A percentile compares a stretch with the other conserved stretches of the same genome.
Evolutionary conservation across 2,797 vertebrate species (phyloP).

Genomic region (Petrocephalus sullivani): DNA sequence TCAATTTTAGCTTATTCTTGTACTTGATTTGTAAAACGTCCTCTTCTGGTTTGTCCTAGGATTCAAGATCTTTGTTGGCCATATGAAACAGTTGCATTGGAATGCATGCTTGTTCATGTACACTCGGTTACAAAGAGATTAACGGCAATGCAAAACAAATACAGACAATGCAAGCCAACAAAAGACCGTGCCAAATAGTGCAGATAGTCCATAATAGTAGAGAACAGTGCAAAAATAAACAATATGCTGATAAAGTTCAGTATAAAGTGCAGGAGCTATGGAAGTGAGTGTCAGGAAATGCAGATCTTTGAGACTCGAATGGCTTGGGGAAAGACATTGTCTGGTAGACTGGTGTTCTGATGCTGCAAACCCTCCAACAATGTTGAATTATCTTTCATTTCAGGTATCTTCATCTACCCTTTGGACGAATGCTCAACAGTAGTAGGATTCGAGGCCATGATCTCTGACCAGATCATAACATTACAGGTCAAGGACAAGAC

Average conservation of each 20-base stretch:
- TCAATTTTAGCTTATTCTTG: neutral
- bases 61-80: neutral
- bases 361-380: neutral
- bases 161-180: neutral
- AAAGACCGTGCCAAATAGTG: neutral
- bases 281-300: neutral
- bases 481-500: constrained; percentile 92
- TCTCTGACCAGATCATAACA: constrained; percentile 73
- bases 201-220: neutral
- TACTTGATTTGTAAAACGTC: neutral
- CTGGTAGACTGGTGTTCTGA: neutral
- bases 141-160: neutral
- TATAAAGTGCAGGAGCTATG: neutral
- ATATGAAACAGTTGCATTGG: neutral
- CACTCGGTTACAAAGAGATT: neutral
- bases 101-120: neutral
- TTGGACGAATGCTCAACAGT: constrained; percentile 80
- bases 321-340: neutral
- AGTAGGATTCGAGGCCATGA: constrained; percentile 85
- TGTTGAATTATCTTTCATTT: neutral
- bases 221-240: neutral
- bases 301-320: neutral
- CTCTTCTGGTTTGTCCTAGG: neutral
- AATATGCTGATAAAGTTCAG: neutral
- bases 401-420: constrained; percentile 90